phyloP scores from a whole-genome alignment of 2,888 invertebrate species.

The Pristionchus exspectatus region DNA sequence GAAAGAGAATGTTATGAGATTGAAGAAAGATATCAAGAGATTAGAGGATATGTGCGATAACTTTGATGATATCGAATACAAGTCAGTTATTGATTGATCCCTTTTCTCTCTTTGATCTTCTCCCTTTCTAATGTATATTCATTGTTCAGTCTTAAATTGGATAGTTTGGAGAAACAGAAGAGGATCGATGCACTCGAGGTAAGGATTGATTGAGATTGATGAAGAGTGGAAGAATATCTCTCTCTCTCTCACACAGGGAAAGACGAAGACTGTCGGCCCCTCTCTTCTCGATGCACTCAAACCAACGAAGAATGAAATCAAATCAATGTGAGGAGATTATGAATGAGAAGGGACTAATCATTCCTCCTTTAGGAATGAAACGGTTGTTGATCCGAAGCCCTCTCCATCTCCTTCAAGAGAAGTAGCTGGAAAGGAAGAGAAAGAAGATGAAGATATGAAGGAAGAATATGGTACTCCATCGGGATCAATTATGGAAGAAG shows the following conservation, averaged over 20 bases:
- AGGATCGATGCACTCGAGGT: slow-evolving; percentile 6
- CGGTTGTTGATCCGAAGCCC: neutral
- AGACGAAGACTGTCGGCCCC: neutral
- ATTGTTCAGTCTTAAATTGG: neutral
- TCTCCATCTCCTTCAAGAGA: neutral
- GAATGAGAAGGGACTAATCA: neutral
- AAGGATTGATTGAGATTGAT: neutral
- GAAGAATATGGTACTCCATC: slow-evolving; percentile 28
- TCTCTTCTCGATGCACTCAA: slow-evolving; percentile 37
- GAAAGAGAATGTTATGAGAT: neutral
- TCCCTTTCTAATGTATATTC: neutral
- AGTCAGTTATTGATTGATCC: neutral
- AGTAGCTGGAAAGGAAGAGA: neutral
- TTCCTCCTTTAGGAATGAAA: neutral
- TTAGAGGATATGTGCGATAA: neutral
- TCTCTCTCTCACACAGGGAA: neutral
- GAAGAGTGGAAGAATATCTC: neutral
- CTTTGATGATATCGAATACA: neutral
- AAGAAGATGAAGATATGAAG: neutral
- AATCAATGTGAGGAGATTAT: neutral
- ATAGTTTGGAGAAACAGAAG: neutral
- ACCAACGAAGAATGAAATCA: slow-evolving; percentile 23
- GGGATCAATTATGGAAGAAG: slow-evolving; percentile 18
- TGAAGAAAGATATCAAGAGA: slow-evolving; percentile 2
- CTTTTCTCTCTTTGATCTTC: too few species aligned